Percentiles rank a stretch among this genome's conserved stretches.
Evolutionary conservation across 2,888 invertebrate species (phyloP).

Genomic region (Drosophila anomalipes): DNA sequence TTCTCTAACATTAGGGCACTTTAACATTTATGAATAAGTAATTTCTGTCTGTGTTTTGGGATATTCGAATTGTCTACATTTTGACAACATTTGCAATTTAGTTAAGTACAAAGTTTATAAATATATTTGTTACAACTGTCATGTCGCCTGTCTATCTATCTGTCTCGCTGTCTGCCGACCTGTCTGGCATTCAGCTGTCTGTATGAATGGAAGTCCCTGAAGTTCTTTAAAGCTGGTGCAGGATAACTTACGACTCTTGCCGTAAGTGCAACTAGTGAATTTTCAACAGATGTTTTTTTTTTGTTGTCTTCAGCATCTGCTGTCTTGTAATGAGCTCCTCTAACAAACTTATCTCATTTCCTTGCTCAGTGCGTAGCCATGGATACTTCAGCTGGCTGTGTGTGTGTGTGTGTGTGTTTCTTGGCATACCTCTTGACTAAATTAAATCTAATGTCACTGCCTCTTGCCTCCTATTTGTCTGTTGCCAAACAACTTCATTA

Average conservation of each 20-base stretch:
- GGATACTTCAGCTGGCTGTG: constrained; percentile 21
- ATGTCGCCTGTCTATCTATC: constrained; percentile 1
- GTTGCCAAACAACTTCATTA: constrained; percentile 69
- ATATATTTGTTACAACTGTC: neutral
- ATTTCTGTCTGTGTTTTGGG: neutral
- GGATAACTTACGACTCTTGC: constrained; percentile 15
- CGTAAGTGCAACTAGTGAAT: constrained; percentile 15
- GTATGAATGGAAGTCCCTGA: neutral
- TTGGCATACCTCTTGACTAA: constrained; percentile 61
- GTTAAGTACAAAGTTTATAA: neutral
- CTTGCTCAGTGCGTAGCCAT: constrained; percentile 37
- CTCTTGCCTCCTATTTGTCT: constrained; percentile 40
- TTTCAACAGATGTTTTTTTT: constrained; percentile 11
- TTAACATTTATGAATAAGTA: neutral
- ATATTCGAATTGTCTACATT: neutral
- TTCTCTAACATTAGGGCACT: neutral
- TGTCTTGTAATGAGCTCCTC: constrained; percentile 44
- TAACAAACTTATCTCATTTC: constrained; percentile 55
- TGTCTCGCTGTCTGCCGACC: neutral
- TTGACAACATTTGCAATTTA: neutral
- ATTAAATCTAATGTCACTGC: constrained; percentile 64
- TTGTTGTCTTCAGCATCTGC: constrained; percentile 4
- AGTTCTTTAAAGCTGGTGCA: constrained; percentile 6
- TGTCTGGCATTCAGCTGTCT: neutral
- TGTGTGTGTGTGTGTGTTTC: constrained; percentile 23